These are phyloP conservation scores for Gopherus flavomarginatus DNA, from an alignment of 2,113 vertebrate species.

Conservation along the genomic window DNA sequence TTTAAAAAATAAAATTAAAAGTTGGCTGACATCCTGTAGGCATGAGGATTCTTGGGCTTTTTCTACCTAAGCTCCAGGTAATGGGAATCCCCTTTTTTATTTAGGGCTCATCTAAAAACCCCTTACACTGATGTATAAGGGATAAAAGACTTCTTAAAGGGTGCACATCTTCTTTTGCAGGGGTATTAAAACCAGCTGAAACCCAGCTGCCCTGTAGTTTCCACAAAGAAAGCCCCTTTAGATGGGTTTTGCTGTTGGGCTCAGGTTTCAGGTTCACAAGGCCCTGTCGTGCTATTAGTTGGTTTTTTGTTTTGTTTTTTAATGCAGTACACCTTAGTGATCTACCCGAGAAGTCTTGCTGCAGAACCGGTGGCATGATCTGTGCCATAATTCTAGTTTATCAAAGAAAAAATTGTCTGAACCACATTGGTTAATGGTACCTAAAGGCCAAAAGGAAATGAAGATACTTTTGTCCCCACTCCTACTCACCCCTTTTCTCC, in stretches of 20 bases:
- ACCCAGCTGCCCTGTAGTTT: rapidly evolving
- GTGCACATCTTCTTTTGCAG: neutral
- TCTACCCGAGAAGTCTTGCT: rapidly evolving
- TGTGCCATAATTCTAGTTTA: conserved; percentile 36
- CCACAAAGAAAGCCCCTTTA: rapidly evolving
- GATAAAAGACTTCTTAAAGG: neutral
- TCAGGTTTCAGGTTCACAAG: rapidly evolving
- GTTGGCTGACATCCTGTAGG: neutral
- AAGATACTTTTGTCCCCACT: neutral
- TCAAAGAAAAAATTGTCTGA: neutral
- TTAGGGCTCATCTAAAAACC: neutral
- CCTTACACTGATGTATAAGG: neutral
- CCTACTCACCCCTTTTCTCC: neutral
- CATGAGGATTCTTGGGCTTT: rapidly evolving
- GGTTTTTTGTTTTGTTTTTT: neutral
- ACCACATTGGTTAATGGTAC: neutral
- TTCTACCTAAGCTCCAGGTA: rapidly evolving
- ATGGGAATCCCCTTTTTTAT: neutral
- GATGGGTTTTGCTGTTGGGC: neutral
- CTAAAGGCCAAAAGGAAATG: conserved; percentile 28
- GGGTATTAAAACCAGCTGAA: rapidly evolving
- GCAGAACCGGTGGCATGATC: rapidly evolving
- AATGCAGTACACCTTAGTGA: rapidly evolving
- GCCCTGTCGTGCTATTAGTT: neutral
- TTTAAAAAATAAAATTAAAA: neutral